Conservation (phyloP, 2,888 invertebrate genomes). For the Caenorhabditis zanzibari region DNA sequence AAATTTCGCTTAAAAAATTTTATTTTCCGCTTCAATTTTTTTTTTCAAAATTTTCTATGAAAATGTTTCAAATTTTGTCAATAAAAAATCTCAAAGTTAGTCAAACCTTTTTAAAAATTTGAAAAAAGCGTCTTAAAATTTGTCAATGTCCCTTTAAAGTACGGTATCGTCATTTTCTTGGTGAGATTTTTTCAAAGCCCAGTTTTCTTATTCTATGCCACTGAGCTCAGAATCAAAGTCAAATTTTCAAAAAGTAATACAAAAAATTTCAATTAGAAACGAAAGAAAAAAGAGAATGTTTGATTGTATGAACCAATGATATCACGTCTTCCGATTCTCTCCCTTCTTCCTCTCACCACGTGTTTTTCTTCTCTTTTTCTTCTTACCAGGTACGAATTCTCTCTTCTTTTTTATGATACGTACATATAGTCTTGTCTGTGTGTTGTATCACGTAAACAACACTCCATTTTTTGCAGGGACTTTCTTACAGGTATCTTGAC, state of each 20-base stretch:
- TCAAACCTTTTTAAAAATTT: too few species aligned
- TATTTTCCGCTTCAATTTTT: too few species aligned
- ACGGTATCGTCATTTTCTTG: too few species aligned
- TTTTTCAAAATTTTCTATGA: too few species aligned
- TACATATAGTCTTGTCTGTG: conserved; percentile 6
- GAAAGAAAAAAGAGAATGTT: not conserved
- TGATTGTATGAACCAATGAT: conserved; percentile 9
- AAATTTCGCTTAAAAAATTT: too few species aligned
- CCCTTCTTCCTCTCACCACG: not conserved
- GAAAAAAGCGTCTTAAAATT: too few species aligned
- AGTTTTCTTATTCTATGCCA: too few species aligned
- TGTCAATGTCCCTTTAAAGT: too few species aligned
- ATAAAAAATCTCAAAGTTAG: too few species aligned
- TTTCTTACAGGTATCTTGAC: not conserved
- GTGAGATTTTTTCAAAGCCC: too few species aligned
- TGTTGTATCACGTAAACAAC: not conserved
- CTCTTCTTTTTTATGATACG: conserved; percentile 2
- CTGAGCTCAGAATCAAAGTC: not conserved
- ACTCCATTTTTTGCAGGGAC: not conserved
- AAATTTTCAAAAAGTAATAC: not conserved
- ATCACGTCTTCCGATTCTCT: conserved; percentile 7
- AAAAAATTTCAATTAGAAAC: not conserved
- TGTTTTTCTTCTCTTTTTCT: conserved; percentile 17
- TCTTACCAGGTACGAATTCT: conserved; percentile 12
- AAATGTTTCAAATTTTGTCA: too few species aligned